Evolutionary conservation across 2,888 invertebrate genomes (phyloP).

Genomic region (Sesamia inferens): DNA sequence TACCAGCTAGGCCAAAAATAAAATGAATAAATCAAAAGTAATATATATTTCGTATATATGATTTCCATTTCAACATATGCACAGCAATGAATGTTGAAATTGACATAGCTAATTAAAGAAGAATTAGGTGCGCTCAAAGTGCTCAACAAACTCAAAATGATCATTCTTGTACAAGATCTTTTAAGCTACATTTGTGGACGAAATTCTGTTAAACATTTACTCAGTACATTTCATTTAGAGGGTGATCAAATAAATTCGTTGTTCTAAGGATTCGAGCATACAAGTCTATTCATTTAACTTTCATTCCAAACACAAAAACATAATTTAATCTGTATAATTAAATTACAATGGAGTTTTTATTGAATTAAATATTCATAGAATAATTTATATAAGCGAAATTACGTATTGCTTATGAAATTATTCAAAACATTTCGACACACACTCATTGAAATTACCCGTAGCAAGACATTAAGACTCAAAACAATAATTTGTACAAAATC

Average conservation of each 20-base stretch:
- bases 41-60: no score
- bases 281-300: neutral
- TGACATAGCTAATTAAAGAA: slow-evolving; percentile 2
- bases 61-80: neutral
- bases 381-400: neutral
- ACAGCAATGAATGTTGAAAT: slow-evolving; percentile 1
- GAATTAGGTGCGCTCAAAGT: slow-evolving; percentile 17
- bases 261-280: slow-evolving; percentile 55
- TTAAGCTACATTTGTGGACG: slow-evolving; percentile 52
- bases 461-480: slow-evolving; percentile 48
- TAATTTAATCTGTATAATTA: neutral
- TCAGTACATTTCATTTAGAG: slow-evolving; percentile 57
- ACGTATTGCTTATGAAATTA: slow-evolving; percentile 10
- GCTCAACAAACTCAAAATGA: slow-evolving; percentile 35
- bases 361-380: neutral
- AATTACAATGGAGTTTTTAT: neutral
- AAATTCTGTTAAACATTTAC: slow-evolving; percentile 52
- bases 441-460: slow-evolving; percentile 51
- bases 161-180: slow-evolving; percentile 39
- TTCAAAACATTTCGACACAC: slow-evolving; percentile 27
- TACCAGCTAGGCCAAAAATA: no score
- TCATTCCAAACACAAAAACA: neutral
- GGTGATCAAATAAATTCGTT: slow-evolving; percentile 61
- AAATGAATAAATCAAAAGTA: no score
- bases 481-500: slow-evolving; percentile 67